Evolutionary conservation across 1,140 invertebrate species (phyloP), one percentile per base, ranked within the genome.

Genomic region (Drosophila kanapiae): DNA sequence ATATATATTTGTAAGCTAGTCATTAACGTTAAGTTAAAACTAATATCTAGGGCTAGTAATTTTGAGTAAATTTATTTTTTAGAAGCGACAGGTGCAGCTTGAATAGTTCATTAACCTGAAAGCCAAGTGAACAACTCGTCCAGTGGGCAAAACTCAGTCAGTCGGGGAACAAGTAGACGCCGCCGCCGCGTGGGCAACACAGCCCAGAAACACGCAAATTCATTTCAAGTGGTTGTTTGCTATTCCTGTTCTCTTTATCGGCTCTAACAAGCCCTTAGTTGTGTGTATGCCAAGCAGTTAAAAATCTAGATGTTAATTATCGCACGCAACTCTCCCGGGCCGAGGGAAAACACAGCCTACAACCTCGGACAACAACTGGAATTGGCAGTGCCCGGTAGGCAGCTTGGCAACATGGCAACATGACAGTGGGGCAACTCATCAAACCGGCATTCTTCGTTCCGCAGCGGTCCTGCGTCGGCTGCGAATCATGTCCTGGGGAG

Each of bases 261-360:
- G 82, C 42, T 61, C 63, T 69, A 85, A 86, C 83, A 82, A 86
- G 80, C 74, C 68, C 75, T 76, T 43, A 78, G 83, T 80, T 88
- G 78, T 87, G 80, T 84, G 84, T 87, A 88, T 88, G 84, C 77
- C 83, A 81, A 87, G 70, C 80, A 83, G 84, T 82, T 80, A 47
- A 84, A 62, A 67, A 71, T 77, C 69, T 79, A 74, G 84, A 84
- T 90, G 81, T 90, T 87, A 78, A 87, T 84, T 87, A 87, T 90
- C 69, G 80, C 84, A 87, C 84, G 84, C 85, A 87, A 87, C 70
- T 62, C 76, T 65, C 48, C 18, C 29, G 47, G 47, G 64, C 51
- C 33, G 13, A 14, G 51, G 51, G 31, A 53, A 53, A 38, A 72
- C 42, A 43, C 64, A 74, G 67, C 67, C 48, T 38, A 33, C 45